phyloP scores from a whole-genome alignment of 2,113 vertebrate species.

The Sylvietta virens region DNA sequence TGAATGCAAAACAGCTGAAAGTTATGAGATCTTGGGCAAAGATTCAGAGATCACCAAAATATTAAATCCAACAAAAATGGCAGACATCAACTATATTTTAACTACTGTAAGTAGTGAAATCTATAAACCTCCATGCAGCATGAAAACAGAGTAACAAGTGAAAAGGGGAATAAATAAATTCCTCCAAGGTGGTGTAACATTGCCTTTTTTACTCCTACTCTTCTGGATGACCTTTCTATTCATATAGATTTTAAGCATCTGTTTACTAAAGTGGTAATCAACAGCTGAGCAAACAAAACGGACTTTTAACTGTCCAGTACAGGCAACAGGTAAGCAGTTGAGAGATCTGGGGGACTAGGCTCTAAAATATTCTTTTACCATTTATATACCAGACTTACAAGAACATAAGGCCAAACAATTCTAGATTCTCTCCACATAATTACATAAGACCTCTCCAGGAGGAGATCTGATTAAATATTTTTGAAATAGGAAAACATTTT shows the following conservation, averaged over 20 bases:
- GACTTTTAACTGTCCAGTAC: neutral
- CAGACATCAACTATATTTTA: neutral
- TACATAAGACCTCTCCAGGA: neutral
- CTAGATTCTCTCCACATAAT: neutral
- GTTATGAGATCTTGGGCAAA: neutral
- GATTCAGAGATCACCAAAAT: neutral
- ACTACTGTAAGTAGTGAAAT: neutral
- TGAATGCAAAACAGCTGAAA: neutral
- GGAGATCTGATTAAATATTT: neutral
- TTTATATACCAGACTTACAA: neutral
- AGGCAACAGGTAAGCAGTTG: neutral
- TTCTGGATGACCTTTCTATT: neutral
- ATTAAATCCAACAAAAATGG: neutral
- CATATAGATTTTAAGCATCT: neutral
- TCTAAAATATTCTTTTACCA: neutral
- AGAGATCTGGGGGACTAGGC: neutral
- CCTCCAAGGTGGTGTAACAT: neutral
- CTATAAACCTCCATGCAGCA: neutral
- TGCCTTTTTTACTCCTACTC: neutral
- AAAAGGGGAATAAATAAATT: neutral
- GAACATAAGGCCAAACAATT: neutral
- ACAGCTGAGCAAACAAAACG: neutral
- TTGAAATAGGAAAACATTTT: neutral
- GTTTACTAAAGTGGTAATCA: neutral
- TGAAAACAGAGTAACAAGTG: neutral